Conservation (phyloP, 2,888 invertebrate genomes). For the Syrista parreyssii region DNA sequence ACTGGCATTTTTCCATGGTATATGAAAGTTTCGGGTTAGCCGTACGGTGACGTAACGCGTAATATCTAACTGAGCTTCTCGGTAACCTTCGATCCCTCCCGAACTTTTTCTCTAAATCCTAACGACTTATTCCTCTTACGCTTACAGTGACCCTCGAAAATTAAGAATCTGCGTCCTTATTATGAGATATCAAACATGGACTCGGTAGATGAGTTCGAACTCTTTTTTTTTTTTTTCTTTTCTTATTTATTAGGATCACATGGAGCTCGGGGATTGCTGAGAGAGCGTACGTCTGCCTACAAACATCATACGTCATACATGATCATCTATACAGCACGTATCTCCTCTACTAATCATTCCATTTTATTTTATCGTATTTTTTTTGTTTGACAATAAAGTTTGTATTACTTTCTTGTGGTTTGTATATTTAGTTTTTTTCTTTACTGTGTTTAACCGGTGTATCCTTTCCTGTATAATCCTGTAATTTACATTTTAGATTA, state of each 20-base stretch:
- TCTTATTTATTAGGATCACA: neutral
- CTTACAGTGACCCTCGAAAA: neutral
- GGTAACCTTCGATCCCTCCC: neutral
- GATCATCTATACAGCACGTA: constrained; percentile 3
- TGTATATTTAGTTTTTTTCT: neutral
- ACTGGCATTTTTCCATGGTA: neutral
- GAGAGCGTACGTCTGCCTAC: neutral
- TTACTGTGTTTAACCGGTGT: neutral
- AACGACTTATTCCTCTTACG: neutral
- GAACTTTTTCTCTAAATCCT: neutral
- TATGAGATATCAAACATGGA: neutral
- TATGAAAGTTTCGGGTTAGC: neutral
- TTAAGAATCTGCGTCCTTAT: neutral
- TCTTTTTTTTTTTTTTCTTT: neutral
- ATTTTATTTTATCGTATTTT: neutral
- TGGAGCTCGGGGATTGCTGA: constrained; percentile 1
- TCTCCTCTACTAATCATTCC: neutral
- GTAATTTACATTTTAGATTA: neutral
- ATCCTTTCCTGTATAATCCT: neutral
- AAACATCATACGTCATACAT: constrained; percentile 1
- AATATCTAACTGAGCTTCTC: neutral
- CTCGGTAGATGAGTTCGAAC: neutral
- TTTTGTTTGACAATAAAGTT: constrained; percentile 8
- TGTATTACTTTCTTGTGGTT: neutral
- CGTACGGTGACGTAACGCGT: neutral